Evolutionary conservation across 1,140 invertebrate genomes (phyloP), one percentile per base, ranked within the genome.

Genomic region (Drosophila obscura): DNA sequence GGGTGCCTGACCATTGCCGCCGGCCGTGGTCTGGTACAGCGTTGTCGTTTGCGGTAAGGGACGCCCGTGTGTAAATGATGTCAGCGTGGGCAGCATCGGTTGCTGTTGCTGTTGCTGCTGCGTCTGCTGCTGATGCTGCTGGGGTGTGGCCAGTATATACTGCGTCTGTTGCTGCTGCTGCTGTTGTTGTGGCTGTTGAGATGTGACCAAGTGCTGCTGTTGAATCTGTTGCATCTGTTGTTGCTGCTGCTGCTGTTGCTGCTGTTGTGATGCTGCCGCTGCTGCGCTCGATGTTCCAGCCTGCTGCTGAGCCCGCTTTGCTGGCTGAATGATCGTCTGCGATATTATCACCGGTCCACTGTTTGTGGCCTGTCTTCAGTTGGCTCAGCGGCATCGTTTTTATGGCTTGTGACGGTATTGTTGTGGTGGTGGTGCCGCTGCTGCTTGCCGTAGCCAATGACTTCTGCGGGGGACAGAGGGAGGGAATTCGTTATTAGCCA

Each of bases 361-460:
- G 58, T 88, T 90, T 11, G 90, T 77, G 4, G 90, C 88, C 88
- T 48, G 78, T 81, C 58, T 92, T 92, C 4, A 91, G 39, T 50
- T 91, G 85, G 63, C 85, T 90, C n/a, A 91, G 26, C 35, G 85
- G 90, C 90, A 91, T 91, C n/a, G 77, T 87, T 52, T 89, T 91
- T 43, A 91, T 91, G 35, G 85, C 87, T 41, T 88, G 83, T 24
- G 90, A 84, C 15, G 81, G 82, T 77, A 90, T 88, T 26, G 81
- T 84, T 15, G 90, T 90, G 19, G 88, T 78, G 19, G 84, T 73
- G 11, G 64, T 58, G 57, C 65, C 43, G 48, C 65, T 62, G 79
- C 75, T 68, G 52, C 75, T 76, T 1, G 81, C 53, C 24, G 76
- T 51, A 4, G 72, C 46, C 53, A 88, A 52, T n/a, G 90, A 69